Evolutionary conservation across 1,140 invertebrate species (phyloP), one percentile per base, ranked within the genome.

Genomic region (Berghia stephanieae): DNA sequence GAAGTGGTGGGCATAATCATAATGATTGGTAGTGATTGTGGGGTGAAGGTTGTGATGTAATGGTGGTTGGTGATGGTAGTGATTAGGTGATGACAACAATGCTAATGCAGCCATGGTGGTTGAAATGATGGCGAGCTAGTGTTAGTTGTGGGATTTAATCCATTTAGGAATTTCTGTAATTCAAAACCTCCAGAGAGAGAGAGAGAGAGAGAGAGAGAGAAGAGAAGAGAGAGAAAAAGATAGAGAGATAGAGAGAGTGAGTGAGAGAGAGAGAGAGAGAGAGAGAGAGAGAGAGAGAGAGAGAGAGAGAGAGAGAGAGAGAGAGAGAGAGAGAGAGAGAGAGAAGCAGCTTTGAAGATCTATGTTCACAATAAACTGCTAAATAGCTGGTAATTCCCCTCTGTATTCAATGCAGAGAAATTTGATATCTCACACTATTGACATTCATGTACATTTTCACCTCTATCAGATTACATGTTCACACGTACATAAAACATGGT

Each of bases 271-370:
- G 24, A 34, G 24, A 72, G 36, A 52, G 27, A 8, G 6, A 55
- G 13, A 42, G 3, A 68, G 34, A 68, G 36, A 5, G 34, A 36
- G 24, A 13, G 57, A 63, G 31, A 63, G 27, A 27, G 24, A 63
- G 27, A 63, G 31, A 27, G 36, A 36, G 27, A 27, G 36, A 40
- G 27, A 27, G 27, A 42, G 27, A 34, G 66, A 68, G n/a, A 34
- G 66, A 68, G n/a, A 34, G 66, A 68, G n/a, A 68, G 31, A 68
- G n/a, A 34, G 31, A 68, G n/a, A 68, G 31, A 68, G 36, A 68
- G 31, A 68, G 24, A 38, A 34, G 34, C 13, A 43, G 27, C 3
- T 31, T 16, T 31, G 43, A 44, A 18, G 31, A 40, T 3, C 40
- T 18, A 43, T 0, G 21, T 4, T 21, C 6, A 6, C 16, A 68